These are phyloP conservation scores for Centrocercus urophasianus DNA, from an alignment of 2,113 vertebrate genomes.

Conservation along the genomic window DNA sequence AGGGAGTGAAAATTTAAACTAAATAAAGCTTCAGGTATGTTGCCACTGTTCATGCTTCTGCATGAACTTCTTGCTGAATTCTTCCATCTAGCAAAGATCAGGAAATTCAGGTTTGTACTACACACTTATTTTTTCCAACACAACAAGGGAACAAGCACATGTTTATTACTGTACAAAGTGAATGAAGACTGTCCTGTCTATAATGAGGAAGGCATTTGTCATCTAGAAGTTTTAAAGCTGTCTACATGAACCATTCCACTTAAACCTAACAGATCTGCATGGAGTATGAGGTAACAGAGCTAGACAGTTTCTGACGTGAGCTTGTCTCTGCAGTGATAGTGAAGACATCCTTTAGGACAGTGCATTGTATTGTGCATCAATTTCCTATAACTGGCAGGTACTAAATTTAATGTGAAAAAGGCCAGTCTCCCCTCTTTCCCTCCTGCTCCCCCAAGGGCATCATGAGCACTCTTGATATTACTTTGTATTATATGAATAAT, in stretches of 20 bases:
- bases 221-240: background rate
- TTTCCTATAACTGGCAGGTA: background rate
- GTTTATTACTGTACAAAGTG: background rate
- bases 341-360: background rate
- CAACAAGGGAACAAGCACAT: accelerated
- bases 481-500: constrained; percentile 14
- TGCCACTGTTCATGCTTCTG: background rate
- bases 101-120: background rate
- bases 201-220: background rate
- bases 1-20: background rate
- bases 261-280: background rate
- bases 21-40: background rate
- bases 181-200: background rate
- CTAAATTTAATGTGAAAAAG: background rate
- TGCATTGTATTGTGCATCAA: background rate
- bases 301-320: background rate
- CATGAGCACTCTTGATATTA: background rate
- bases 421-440: background rate
- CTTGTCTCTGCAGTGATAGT: background rate
- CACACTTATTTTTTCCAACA: background rate
- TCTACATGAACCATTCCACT: background rate
- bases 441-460: accelerated
- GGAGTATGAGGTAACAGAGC: background rate
- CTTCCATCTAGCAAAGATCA: background rate
- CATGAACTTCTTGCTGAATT: background rate